phyloP scores from a whole-genome alignment of 1,140 invertebrate species.

The Zaprionus capensis region DNA sequence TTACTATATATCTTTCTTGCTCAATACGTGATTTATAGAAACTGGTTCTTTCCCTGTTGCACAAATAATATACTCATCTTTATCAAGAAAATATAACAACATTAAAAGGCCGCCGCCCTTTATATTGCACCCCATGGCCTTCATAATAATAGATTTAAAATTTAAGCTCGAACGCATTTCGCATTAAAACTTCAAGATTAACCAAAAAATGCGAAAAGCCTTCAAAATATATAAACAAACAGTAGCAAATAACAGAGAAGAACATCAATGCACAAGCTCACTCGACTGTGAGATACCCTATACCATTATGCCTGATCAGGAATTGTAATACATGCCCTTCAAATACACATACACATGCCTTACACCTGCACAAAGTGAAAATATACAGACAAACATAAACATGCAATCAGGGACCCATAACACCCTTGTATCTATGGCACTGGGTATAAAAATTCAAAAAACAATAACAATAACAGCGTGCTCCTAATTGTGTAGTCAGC shows the following conservation, averaged over 20 bases:
- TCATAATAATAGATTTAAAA: constrained; percentile 73
- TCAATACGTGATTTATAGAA: neutral
- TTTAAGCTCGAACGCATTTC: constrained; percentile 59
- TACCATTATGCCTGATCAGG: neutral
- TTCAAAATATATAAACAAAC: constrained; percentile 69
- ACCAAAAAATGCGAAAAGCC: constrained; percentile 31
- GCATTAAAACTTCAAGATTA: constrained; percentile 61
- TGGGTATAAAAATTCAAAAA: constrained; percentile 6
- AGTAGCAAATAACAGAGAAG: neutral
- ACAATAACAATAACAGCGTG: constrained; percentile 29
- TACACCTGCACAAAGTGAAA: neutral
- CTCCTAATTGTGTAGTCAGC: constrained; percentile 36
- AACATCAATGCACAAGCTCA: constrained; percentile 23
- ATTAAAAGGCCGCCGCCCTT: constrained; percentile 32
- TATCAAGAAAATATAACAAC: neutral
- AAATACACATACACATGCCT: neutral
- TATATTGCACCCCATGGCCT: constrained; percentile 65
- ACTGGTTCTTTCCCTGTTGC: neutral
- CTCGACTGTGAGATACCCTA: neutral
- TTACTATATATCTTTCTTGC: neutral
- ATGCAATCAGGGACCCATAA: neutral
- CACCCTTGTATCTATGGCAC: neutral
- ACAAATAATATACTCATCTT: neutral
- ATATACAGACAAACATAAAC: neutral
- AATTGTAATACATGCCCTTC: neutral